Conservation (phyloP, 2,797 vertebrate genomes). For the Zalophus californianus region DNA sequence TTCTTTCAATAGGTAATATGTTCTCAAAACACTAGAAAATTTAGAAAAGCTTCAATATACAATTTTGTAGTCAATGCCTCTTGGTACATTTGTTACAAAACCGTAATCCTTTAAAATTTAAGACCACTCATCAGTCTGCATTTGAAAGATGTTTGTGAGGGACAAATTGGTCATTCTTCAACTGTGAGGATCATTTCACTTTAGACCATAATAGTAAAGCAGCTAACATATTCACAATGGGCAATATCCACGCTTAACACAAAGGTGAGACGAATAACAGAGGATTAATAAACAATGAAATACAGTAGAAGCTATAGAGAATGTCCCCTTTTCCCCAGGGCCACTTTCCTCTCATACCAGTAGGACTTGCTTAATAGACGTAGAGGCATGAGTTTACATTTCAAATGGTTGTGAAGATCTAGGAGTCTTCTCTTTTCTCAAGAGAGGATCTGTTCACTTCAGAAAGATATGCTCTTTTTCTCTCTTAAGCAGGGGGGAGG, state of each 20-base stretch:
- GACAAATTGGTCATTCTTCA: conserved; percentile 13
- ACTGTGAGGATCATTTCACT: not conserved
- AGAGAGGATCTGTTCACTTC: not conserved
- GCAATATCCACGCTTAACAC: not conserved
- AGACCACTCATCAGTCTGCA: not conserved
- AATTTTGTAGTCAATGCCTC: conserved; percentile 15
- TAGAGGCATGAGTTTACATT: not conserved
- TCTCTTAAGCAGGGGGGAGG: not conserved
- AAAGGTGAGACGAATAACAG: not conserved
- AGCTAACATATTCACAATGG: not conserved
- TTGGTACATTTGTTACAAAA: not conserved
- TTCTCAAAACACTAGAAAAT: not conserved
- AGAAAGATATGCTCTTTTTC: not conserved
- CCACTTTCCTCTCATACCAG: not conserved
- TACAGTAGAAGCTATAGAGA: not conserved
- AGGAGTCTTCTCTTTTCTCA: not conserved
- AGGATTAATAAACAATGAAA: not conserved
- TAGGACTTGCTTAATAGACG: not conserved
- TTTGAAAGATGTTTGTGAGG: conserved; percentile 7
- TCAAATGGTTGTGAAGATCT: not conserved
- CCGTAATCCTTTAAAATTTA: not conserved
- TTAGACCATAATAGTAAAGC: not conserved
- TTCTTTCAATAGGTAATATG: not conserved
- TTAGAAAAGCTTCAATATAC: conserved; percentile 30
- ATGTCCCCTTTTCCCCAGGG: not conserved